A percentile compares a stretch with the other conserved stretches of the same genome.
Conservation (phyloP, 2,888 invertebrate genomes). For the Campaea margaritaria region DNA sequence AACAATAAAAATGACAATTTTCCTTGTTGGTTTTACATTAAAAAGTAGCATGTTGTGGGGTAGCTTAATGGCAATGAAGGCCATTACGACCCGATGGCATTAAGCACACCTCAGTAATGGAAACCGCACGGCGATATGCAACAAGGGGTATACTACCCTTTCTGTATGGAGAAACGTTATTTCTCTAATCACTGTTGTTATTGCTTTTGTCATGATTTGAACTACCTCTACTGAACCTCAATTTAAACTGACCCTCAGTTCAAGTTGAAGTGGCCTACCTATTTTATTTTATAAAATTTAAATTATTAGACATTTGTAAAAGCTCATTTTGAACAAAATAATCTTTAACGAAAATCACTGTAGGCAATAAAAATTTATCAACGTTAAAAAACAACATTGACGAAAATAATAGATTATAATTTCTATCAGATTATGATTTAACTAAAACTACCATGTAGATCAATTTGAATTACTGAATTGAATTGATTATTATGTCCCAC, state of each 20-base stretch:
- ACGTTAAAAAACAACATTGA: no score
- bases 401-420: no score
- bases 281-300: no score
- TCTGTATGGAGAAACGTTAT: constrained; percentile 42
- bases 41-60: constrained; percentile 71
- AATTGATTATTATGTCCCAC: no score
- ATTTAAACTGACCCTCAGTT: no score
- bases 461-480: no score
- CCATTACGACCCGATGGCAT: constrained; percentile 74
- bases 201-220: constrained; percentile 20
- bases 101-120: constrained; percentile 75
- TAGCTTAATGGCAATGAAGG: constrained; percentile 72
- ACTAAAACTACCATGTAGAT: no score
- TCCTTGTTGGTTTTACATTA: constrained; percentile 74
- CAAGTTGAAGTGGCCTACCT: no score
- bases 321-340: background rate
- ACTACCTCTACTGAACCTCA: constrained; percentile 1
- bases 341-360: background rate
- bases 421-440: no score
- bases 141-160: constrained; percentile 59
- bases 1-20: constrained; percentile 72
- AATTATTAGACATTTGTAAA: no score
- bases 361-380: background rate
- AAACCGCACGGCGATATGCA: constrained; percentile 72
- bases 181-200: constrained; percentile 30